These are phyloP conservation scores for Peromyscus aztecus DNA, from an alignment of 2,797 vertebrate genomes.

Conservation along the genomic window DNA sequence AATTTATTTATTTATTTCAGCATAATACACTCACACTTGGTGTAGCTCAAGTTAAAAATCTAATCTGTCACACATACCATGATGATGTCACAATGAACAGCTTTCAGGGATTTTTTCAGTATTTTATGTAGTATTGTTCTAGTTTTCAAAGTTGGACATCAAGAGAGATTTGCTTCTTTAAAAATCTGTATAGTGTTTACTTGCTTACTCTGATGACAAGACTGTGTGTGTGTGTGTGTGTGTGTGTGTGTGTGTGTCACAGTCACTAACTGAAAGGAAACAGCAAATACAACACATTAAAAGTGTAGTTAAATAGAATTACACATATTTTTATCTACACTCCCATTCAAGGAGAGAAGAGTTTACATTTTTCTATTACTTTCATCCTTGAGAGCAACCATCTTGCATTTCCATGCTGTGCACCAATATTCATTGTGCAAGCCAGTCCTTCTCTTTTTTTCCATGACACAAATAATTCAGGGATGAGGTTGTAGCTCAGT, in stretches of 20 bases:
- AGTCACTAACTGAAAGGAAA: not conserved
- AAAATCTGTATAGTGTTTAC: not conserved
- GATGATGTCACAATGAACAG: not conserved
- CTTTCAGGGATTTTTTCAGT: not conserved
- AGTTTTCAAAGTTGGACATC: not conserved
- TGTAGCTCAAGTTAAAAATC: slow-evolving; percentile 17
- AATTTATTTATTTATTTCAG: slow-evolving; percentile 70
- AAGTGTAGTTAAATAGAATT: not conserved
- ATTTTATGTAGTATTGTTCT: not conserved
- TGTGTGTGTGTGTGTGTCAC: not conserved
- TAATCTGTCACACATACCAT: not conserved
- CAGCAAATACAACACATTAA: not conserved
- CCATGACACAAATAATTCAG: not conserved
- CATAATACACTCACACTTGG: not conserved
- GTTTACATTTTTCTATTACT: slow-evolving; percentile 9
- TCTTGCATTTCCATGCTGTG: not conserved
- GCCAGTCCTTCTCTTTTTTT: not conserved
- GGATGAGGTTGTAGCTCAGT: not conserved
- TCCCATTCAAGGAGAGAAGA: not conserved
- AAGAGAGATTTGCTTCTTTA: not conserved
- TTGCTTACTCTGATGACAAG: not conserved
- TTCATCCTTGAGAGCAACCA: not conserved
- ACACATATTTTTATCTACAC: not conserved
- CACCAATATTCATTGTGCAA: not conserved
- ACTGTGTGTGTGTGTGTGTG: not conserved